These are phyloP conservation scores for Myiothlypis chrysogaster DNA, from an alignment of 2,797 vertebrate genomes.

Conservation along the genomic window DNA sequence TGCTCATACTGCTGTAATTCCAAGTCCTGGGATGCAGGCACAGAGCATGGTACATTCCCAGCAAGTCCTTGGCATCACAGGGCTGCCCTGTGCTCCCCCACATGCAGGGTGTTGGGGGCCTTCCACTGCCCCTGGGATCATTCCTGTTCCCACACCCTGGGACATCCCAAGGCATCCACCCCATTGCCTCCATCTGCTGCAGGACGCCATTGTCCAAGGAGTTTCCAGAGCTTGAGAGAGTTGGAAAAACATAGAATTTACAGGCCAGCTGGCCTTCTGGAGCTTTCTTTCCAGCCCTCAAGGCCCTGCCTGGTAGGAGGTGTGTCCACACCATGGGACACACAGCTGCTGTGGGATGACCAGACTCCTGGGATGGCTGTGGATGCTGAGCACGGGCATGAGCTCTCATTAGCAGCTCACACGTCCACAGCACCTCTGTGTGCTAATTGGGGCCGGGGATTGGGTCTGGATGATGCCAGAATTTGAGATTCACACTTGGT, in stretches of 20 bases:
- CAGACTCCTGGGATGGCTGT: not conserved
- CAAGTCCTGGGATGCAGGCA: not conserved
- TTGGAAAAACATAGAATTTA: not conserved
- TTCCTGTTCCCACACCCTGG: not conserved
- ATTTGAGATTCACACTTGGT: not conserved
- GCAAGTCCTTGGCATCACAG: not conserved
- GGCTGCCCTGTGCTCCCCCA: rapidly evolving
- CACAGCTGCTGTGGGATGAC: not conserved
- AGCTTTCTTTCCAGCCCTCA: not conserved
- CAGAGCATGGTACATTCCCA: rapidly evolving
- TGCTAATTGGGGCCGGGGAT: not conserved
- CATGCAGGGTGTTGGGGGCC: rapidly evolving
- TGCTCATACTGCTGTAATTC: not conserved
- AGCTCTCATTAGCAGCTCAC: not conserved
- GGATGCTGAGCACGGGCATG: not conserved
- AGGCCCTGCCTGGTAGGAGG: not conserved
- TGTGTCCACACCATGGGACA: rapidly evolving
- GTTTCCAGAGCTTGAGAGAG: not conserved
- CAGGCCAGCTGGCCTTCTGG: not conserved
- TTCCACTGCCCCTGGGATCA: not conserved
- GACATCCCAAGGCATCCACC: not conserved
- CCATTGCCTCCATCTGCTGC: not conserved
- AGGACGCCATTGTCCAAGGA: rapidly evolving
- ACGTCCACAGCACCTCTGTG: rapidly evolving
- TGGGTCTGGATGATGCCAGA: not conserved